Evolutionary conservation across 1,140 invertebrate species (phyloP), one percentile per base, ranked within the genome.

Genomic region (Bombus huntii): DNA sequence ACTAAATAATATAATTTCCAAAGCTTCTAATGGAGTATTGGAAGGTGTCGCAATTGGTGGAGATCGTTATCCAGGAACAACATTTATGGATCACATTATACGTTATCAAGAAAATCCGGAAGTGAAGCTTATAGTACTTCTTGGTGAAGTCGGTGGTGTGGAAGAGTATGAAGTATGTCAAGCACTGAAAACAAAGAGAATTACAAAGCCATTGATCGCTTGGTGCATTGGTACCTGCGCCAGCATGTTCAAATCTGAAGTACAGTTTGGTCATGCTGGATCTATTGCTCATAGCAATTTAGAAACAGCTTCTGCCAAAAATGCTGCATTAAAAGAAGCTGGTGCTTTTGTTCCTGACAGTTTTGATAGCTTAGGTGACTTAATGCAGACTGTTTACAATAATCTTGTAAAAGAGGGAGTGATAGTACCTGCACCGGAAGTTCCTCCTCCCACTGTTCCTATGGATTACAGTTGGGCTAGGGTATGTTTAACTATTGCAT

Each of bases 401-500:
- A 96, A 97, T 71, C 95, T 99, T 53, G 98, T 99, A 0, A 95
- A 96, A 39, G 96, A 97, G 72, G 98, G 98, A 53, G 96, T 96
- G 1, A 98, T 99, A 90, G 96, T 98, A 22, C 98, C 98, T 0
- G 96, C 97, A 91, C 97, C 98, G 57, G 99, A 99, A 96, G 96
- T 98, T 53, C 98, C 99, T 34, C 99, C 99, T 62, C 99, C 99
- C 28, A 99, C 99, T 71, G 99, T 99, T 44, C 99, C 99, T 3
- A 99, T 99, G 99, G 99, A 99, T 94, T 99, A 99, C 95, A 98
- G 97, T 83, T 99, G 99, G 99, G 99, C 99, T 8, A 97, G 99
- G 92, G 98, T 98, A 65, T 44, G 18, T 68, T 57, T 42, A 66
- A 59, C 47, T 37, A 1, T 18, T 25, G 39, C 15, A 9, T n/a